phyloP scores from a whole-genome alignment of 1,140 invertebrate genomes.

The Triops cancriformis region DNA sequence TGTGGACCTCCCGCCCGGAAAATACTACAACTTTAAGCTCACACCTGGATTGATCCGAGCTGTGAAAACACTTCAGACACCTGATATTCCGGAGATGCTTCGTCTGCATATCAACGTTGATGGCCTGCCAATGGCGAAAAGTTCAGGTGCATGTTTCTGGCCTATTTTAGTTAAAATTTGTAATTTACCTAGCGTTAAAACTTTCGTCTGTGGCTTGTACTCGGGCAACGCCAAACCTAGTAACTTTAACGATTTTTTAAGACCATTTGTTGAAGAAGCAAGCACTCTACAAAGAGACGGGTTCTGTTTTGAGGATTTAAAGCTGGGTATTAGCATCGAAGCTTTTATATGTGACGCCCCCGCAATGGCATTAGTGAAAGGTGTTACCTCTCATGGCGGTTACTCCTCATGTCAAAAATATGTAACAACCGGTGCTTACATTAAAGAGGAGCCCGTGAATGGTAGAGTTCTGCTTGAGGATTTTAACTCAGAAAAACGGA shows the following conservation, averaged over 20 bases:
- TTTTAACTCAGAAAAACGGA: too few relatives aligned
- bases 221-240: not conserved
- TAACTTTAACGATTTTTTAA: not conserved
- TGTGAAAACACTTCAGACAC: too few relatives aligned
- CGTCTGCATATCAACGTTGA: not conserved
- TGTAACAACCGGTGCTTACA: too few relatives aligned
- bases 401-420: too few relatives aligned
- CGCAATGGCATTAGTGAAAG: not conserved
- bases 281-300: not conserved
- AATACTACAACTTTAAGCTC: too few relatives aligned
- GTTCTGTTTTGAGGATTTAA: not conserved
- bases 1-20: too few relatives aligned
- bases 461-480: too few relatives aligned
- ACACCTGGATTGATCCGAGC: too few relatives aligned
- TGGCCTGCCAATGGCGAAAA: not conserved
- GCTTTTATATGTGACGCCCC: too few relatives aligned
- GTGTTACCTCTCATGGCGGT: too few relatives aligned
- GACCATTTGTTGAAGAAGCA: not conserved
- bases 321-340: too few relatives aligned
- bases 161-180: not conserved
- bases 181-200: not conserved
- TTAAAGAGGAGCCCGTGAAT: too few relatives aligned
- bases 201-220: conserved; percentile 1
- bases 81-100: not conserved
- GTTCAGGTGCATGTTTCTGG: not conserved